A percentile compares a stretch with the other conserved stretches of the same genome.
Conservation (phyloP, 2,113 vertebrate genomes). For the Microcebus lehilahytsara region DNA sequence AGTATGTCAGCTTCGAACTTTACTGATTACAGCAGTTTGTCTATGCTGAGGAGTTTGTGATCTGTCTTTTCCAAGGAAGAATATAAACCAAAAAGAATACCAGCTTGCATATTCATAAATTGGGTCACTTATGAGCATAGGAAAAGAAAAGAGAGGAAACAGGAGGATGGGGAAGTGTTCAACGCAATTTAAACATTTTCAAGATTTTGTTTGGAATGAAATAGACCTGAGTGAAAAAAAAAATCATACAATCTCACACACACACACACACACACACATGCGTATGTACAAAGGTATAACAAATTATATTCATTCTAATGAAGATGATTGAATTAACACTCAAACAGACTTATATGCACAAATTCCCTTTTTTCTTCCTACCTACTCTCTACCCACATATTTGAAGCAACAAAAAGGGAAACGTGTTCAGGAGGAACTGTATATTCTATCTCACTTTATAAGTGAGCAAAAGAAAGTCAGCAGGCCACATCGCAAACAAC, state of each 20-base stretch:
- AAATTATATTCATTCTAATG: neutral
- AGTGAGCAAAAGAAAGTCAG: neutral
- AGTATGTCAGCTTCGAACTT: conserved; percentile 70
- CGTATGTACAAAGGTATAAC: conserved; percentile 19
- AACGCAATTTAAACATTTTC: neutral
- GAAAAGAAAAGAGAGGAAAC: neutral
- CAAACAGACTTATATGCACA: neutral
- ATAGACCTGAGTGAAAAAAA: conserved; percentile 29
- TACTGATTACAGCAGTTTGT: conserved; percentile 33
- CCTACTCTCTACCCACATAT: neutral
- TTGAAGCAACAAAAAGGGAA: neutral
- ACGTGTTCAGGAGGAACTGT: neutral
- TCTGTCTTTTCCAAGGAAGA: neutral
- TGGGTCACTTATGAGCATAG: neutral
- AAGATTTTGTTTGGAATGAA: conserved; percentile 55
- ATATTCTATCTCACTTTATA: neutral
- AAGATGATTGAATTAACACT: neutral
- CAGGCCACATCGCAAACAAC: neutral
- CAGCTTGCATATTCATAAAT: neutral
- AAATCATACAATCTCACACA: neutral
- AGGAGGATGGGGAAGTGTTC: neutral
- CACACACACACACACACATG: conserved; percentile 66
- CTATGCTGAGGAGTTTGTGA: neutral
- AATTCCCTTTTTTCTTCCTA: neutral
- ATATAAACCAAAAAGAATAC: neutral